phyloP scores from a whole-genome alignment of 1,140 invertebrate species.

The Steinernema feltiae region DNA sequence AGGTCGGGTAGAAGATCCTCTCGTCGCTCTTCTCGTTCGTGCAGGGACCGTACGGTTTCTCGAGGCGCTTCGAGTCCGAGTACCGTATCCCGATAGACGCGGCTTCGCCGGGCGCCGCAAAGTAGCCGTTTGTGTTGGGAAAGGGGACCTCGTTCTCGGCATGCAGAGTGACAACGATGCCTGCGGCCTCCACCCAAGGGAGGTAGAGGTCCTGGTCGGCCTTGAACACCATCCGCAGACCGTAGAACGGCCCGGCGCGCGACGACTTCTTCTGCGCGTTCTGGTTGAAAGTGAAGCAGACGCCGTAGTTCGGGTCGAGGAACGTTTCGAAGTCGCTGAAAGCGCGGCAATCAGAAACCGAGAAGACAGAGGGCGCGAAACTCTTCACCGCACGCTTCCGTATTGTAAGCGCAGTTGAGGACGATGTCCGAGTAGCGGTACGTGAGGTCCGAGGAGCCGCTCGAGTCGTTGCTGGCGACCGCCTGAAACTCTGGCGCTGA shows the following conservation, averaged over 20 bases:
- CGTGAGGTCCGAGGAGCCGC: constrained; percentile 21
- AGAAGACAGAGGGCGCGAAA: no score
- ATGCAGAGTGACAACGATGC: constrained; percentile 34
- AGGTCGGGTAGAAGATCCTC: neutral
- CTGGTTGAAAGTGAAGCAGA: constrained; percentile 34
- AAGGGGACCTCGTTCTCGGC: constrained; percentile 19
- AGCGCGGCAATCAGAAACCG: neutral
- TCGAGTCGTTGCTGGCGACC: neutral
- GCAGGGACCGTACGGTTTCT: constrained; percentile 39
- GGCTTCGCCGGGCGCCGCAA: constrained; percentile 36
- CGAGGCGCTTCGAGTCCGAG: constrained; percentile 30
- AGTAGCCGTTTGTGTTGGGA: constrained; percentile 38
- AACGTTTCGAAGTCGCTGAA: constrained; percentile 34
- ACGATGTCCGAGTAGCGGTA: constrained; percentile 39
- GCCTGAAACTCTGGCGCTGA: no score
- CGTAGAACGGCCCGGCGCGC: constrained; percentile 40
- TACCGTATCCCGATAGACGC: constrained; percentile 38
- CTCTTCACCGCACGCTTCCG: constrained; percentile 31
- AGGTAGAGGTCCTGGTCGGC: constrained; percentile 36
- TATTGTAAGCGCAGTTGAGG: constrained; percentile 42
- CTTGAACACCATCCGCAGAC: constrained; percentile 38
- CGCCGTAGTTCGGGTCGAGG: constrained; percentile 33
- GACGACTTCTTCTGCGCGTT: constrained; percentile 25
- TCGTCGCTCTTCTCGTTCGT: constrained; percentile 13
- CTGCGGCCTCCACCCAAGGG: constrained; percentile 36